These are phyloP conservation scores for Sylvia atricapilla DNA, from an alignment of 2,113 vertebrate genomes.

Conservation along the genomic window DNA sequence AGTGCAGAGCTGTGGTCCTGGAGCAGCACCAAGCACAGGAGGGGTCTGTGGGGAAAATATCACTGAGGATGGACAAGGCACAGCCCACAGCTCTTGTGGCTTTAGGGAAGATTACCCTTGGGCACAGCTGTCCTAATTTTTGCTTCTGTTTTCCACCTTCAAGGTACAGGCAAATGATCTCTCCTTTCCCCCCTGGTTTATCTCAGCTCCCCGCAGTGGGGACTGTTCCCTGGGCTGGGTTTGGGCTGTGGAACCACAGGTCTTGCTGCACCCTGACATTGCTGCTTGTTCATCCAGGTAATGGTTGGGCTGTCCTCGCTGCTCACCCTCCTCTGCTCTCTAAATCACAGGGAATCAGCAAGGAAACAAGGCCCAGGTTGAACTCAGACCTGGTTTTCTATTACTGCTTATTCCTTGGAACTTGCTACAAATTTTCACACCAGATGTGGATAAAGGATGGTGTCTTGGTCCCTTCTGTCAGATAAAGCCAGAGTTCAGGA, in stretches of 20 bases:
- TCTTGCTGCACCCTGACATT: background rate
- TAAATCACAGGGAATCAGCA: background rate
- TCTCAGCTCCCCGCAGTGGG: rapidly evolving
- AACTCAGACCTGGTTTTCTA: background rate
- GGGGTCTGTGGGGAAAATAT: rapidly evolving
- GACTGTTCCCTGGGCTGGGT: rapidly evolving
- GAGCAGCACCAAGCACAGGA: rapidly evolving
- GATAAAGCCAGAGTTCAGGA: background rate
- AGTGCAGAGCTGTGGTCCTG: rapidly evolving
- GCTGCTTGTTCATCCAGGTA: rapidly evolving
- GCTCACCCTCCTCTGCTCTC: background rate
- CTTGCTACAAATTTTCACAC: background rate
- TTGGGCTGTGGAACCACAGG: background rate
- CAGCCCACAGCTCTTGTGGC: background rate
- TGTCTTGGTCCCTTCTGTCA: background rate
- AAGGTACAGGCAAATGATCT: rapidly evolving
- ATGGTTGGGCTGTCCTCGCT: background rate
- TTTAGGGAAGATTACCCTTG: background rate
- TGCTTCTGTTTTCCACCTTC: background rate
- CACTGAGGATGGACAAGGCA: background rate
- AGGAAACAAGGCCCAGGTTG: background rate
- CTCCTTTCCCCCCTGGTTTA: background rate
- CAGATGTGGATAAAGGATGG: background rate
- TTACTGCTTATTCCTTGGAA: background rate
- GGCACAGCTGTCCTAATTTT: background rate